Evolutionary conservation across 2,888 invertebrate genomes (phyloP).

Genomic region (Adelognathus sp.): DNA sequence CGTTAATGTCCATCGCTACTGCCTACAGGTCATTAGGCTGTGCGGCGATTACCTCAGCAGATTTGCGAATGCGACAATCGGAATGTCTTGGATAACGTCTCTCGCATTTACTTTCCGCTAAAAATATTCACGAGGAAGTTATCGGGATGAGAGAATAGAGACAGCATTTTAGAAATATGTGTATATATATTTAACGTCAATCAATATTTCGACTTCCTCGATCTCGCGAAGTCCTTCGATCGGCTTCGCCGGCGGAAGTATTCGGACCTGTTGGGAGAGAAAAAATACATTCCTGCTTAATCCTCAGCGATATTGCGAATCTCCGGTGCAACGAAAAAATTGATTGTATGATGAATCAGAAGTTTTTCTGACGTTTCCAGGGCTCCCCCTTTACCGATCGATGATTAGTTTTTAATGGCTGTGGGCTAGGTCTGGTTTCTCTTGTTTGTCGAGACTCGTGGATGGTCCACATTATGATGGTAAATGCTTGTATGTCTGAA

Average conservation of each 20-base stretch:
- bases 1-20: slow-evolving; percentile 46
- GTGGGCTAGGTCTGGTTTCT: slow-evolving; percentile 50
- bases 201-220: slow-evolving; percentile 34
- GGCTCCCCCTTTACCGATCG: slow-evolving; percentile 52
- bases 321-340: neutral
- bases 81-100: too few species aligned
- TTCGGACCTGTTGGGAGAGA: slow-evolving; percentile 13
- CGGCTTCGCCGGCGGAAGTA: slow-evolving; percentile 3
- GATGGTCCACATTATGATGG: slow-evolving; percentile 10
- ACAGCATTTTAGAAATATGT: neutral
- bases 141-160: slow-evolving; percentile 9
- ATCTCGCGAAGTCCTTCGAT: slow-evolving; percentile 5
- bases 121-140: slow-evolving; percentile 16
- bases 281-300: neutral
- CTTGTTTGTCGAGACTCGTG: slow-evolving; percentile 25
- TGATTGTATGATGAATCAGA: neutral
- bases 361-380: neutral
- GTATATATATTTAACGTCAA: slow-evolving; percentile 39
- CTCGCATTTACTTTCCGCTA: neutral
- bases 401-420: slow-evolving; percentile 74
- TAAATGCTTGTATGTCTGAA: slow-evolving; percentile 31
- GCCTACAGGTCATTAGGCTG: slow-evolving; percentile 29
- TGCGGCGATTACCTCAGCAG: slow-evolving; percentile 9
- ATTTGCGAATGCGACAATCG: slow-evolving; percentile 8
- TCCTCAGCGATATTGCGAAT: neutral